Base-by-base conservation (phyloP, 2,888 invertebrate species). In the Mesochorus sp. region DNA sequence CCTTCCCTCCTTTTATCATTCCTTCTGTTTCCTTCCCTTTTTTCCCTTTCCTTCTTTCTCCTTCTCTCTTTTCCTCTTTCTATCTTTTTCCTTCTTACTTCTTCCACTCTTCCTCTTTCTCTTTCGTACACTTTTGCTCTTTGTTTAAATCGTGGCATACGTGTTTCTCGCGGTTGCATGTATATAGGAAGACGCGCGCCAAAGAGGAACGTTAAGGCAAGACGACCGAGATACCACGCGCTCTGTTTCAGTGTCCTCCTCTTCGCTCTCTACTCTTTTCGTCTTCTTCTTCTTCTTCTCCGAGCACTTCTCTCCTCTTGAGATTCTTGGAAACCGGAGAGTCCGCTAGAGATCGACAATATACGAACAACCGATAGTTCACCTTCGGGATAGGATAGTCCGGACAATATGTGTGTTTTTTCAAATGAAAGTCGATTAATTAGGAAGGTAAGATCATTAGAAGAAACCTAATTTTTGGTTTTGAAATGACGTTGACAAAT, bases 131-230 rank as follows among this genome's bases (percentile, higher is more conserved):
- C n/a, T n/a, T n/a, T n/a, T n/a, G 39, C 67, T 77, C 67, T 67
- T 61, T 49, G 49, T 31, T 49, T 57, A 34, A 86, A 89, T 89
- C 89, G 89, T 89, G 88, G 89, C 88, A 88, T 88, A 88, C 78
- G 76, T 68, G 21, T n/a, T n/a, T n/a, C 34, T 42, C 34, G 28
- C 34, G 49, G 39, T 67, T 49, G 42, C 57, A 39, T 61, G 74
- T 53, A 55, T 44, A 26, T 51, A 57, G 55, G 37, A 51, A 49
- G 62, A 70, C 68, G 31, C 28, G 39, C 53, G 42, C 34, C 88
- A 83, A 85, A 86, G 87, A 84, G 85, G 83, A 84, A 85, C 83
- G 83, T 82, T 83, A 80, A 75, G 82, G 81, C 66, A 75, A 82
- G 85, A 85, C 85, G 85, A 81, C 57, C 70, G 83, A 86, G 83